A percentile compares a stretch with the other conserved stretches of the same genome.
Conservation (phyloP, 2,113 vertebrate genomes). For the Neotoma lepida region DNA sequence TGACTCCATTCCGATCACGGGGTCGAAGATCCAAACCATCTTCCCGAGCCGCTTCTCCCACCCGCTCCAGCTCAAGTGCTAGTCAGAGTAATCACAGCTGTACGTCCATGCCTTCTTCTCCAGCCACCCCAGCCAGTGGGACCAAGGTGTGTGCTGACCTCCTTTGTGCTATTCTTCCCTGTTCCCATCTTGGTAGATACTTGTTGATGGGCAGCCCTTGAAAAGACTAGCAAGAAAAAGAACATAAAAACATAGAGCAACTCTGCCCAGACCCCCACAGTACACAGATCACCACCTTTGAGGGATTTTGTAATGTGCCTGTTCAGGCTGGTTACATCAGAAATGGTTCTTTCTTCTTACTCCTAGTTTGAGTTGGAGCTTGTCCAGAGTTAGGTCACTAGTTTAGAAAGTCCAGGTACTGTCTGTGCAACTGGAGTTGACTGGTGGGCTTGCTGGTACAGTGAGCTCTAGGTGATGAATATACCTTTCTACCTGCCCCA, state of each 20-base stretch:
- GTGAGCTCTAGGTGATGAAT: neutral
- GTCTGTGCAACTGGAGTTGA: neutral
- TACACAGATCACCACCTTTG: neutral
- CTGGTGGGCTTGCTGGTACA: neutral
- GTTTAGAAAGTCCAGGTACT: slow-evolving; percentile 22
- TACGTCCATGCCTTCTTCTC: slow-evolving; percentile 94
- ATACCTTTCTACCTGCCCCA: slow-evolving; percentile 25
- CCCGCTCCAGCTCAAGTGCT: slow-evolving; percentile 96
- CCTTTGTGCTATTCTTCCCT: neutral
- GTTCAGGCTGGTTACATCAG: neutral
- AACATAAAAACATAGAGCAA: neutral
- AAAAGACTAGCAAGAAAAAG: slow-evolving; percentile 7
- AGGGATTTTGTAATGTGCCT: slow-evolving; percentile 20
- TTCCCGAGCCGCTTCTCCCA: slow-evolving; percentile 95
- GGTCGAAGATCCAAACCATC: slow-evolving; percentile 96
- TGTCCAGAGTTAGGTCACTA: slow-evolving; percentile 5
- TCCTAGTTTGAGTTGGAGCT: neutral
- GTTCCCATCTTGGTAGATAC: neutral
- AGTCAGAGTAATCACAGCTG: slow-evolving; percentile 98
- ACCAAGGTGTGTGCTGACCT: slow-evolving; percentile 88
- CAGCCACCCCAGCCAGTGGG: slow-evolving; percentile 93
- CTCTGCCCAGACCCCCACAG: neutral
- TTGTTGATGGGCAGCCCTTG: neutral
- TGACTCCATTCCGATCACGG: slow-evolving; percentile 95
- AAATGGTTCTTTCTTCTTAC: neutral